Evolutionary conservation across 2,113 vertebrate species (phyloP).

Genomic region (Eptesicus fuscus): DNA sequence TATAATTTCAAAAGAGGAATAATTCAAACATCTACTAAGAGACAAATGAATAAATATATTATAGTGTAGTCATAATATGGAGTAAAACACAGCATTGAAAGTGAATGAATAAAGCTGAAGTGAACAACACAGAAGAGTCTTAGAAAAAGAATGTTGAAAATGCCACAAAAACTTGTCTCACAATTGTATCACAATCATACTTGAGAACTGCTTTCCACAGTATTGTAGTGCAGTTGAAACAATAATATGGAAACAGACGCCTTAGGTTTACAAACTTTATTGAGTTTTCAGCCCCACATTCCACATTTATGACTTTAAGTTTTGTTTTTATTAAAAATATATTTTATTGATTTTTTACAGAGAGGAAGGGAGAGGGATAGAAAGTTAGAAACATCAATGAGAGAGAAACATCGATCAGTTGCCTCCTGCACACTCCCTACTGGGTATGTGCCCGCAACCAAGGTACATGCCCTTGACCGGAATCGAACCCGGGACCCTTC

Average conservation of each 20-base stretch:
- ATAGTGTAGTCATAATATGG: not conserved
- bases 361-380: too few relatives aligned
- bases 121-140: not conserved
- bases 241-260: not conserved
- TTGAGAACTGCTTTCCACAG: not conserved
- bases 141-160: not conserved
- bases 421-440: too few relatives aligned
- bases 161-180: not conserved
- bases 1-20: not conserved
- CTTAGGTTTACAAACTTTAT: not conserved
- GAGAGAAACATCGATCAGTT: too few relatives aligned
- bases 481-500: too few relatives aligned
- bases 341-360: too few relatives aligned
- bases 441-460: too few relatives aligned
- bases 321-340: too few relatives aligned
- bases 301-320: not conserved
- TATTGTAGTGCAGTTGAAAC: not conserved
- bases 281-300: not conserved
- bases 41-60: not conserved
- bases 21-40: not conserved
- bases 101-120: not conserved
- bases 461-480: too few relatives aligned
- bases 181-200: not conserved
- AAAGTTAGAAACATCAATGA: too few relatives aligned
- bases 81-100: not conserved